These are phyloP conservation scores for Pissodes strobi DNA, from an alignment of 1,140 invertebrate genomes.

Conservation along the genomic window DNA sequence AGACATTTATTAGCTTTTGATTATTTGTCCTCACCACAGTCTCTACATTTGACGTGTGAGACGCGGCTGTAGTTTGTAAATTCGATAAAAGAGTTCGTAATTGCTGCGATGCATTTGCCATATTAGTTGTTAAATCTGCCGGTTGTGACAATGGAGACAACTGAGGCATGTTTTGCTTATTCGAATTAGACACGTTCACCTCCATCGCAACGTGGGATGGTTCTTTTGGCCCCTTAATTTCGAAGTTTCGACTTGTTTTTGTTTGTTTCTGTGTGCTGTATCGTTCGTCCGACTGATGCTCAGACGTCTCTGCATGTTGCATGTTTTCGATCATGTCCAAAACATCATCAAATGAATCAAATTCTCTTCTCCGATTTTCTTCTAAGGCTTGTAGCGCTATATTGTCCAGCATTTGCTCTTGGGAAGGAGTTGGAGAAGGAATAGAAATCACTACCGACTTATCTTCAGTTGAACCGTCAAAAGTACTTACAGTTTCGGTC, in stretches of 20 bases:
- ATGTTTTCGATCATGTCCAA: slow-evolving; percentile 71
- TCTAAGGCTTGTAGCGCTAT: slow-evolving; percentile 62
- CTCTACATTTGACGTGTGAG: slow-evolving; percentile 46
- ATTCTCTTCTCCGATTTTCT: slow-evolving; percentile 59
- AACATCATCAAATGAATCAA: slow-evolving; percentile 70
- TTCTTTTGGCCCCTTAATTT: slow-evolving; percentile 21
- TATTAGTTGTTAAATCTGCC: slow-evolving; percentile 70
- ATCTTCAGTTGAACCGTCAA: slow-evolving; percentile 56
- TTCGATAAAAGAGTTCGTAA: slow-evolving; percentile 67
- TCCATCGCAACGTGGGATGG: slow-evolving; percentile 32
- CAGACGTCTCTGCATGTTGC: slow-evolving; percentile 52
- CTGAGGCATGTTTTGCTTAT: slow-evolving; percentile 63
- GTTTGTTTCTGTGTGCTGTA: slow-evolving; percentile 14
- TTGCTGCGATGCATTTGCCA: slow-evolving; percentile 71
- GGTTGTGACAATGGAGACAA: slow-evolving; percentile 72
- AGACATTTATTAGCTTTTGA: slow-evolving; percentile 40
- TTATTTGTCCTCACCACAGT: slow-evolving; percentile 39
- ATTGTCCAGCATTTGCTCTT: slow-evolving; percentile 65
- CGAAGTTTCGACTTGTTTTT: background rate
- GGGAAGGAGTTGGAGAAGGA: slow-evolving; percentile 64
- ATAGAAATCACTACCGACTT: slow-evolving; percentile 66
- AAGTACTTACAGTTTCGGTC: slow-evolving; percentile 41
- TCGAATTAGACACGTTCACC: slow-evolving; percentile 46
- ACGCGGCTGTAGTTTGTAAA: slow-evolving; percentile 55
- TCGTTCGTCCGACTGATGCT: slow-evolving; percentile 39